Percentiles rank a stretch among this genome's conserved stretches.
These are phyloP conservation scores for Synanthedon vespiformis DNA, from an alignment of 2,888 invertebrate genomes.

Conservation along the genomic window DNA sequence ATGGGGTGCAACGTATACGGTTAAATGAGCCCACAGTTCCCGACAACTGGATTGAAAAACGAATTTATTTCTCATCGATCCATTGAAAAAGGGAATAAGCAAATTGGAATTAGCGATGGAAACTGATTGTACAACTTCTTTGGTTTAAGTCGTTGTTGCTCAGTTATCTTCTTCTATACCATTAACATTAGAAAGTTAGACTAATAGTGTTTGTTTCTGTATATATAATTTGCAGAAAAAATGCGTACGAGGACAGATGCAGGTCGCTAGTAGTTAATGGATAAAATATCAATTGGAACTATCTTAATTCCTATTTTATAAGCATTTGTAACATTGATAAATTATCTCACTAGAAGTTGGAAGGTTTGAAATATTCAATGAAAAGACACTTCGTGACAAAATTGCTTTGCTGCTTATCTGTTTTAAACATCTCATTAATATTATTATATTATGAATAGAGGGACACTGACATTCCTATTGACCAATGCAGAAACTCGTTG, in stretches of 20 bases:
- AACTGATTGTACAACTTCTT: too few relatives aligned
- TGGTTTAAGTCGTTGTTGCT: too few relatives aligned
- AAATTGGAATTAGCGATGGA: not conserved
- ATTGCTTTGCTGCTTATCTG: not conserved
- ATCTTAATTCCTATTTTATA: too few relatives aligned
- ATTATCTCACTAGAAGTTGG: too few relatives aligned
- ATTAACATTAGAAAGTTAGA: too few relatives aligned
- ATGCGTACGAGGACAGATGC: too few relatives aligned
- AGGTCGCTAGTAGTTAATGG: too few relatives aligned
- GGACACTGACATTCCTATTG: constrained; percentile 9
- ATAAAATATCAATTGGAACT: too few relatives aligned
- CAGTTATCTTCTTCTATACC: too few relatives aligned
- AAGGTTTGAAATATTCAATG: not conserved
- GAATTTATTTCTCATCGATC: not conserved
- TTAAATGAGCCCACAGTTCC: not conserved
- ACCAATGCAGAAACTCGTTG: constrained; percentile 8
- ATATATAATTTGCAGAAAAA: too few relatives aligned
- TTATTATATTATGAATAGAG: constrained; percentile 4
- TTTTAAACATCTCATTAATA: not conserved
- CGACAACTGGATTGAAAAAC: not conserved
- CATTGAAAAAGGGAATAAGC: not conserved
- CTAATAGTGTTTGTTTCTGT: too few relatives aligned
- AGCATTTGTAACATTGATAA: too few relatives aligned
- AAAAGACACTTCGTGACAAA: not conserved
- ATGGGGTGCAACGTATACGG: not conserved